These are phyloP conservation scores for Anthophora plumipes DNA, from an alignment of 2,888 invertebrate species.

Conservation along the genomic window DNA sequence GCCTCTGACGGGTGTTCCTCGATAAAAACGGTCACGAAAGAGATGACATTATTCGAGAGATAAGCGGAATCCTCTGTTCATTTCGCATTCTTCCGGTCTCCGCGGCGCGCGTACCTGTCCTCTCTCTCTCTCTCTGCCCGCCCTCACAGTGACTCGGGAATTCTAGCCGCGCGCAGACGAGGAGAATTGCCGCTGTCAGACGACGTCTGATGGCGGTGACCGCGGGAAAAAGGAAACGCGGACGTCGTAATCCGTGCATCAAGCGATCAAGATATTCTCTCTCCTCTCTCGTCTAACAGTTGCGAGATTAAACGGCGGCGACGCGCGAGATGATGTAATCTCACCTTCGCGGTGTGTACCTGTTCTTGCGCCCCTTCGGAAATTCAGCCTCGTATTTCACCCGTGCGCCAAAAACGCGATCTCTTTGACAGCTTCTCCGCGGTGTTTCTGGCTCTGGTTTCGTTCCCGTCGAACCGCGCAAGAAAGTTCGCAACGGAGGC, in stretches of 20 bases:
- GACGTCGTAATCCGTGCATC: slow-evolving; percentile 41
- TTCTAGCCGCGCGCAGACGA: slow-evolving; percentile 35
- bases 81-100: slow-evolving; percentile 56
- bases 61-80: slow-evolving; percentile 56
- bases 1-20: slow-evolving; percentile 17
- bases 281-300: neutral
- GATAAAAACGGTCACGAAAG: slow-evolving; percentile 64
- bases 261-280: slow-evolving; percentile 35
- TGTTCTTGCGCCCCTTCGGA: slow-evolving; percentile 11
- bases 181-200: slow-evolving; percentile 43
- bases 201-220: neutral
- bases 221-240: slow-evolving; percentile 10
- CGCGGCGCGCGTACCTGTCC: slow-evolving; percentile 9
- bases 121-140: neutral
- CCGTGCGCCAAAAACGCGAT: neutral
- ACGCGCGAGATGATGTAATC: slow-evolving; percentile 63
- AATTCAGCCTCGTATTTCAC: slow-evolving; percentile 6
- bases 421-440: slow-evolving; percentile 9
- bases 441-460: neutral
- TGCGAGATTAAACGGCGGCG: slow-evolving; percentile 44
- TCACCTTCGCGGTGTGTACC: slow-evolving; percentile 50
- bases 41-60: slow-evolving; percentile 65
- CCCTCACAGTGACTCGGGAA: slow-evolving; percentile 25
- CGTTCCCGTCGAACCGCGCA: neutral
- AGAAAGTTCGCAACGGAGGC: slow-evolving; percentile 10